phyloP scores from a whole-genome alignment of 1,140 invertebrate genomes.

The Macrotrachela quadricornifera region DNA sequence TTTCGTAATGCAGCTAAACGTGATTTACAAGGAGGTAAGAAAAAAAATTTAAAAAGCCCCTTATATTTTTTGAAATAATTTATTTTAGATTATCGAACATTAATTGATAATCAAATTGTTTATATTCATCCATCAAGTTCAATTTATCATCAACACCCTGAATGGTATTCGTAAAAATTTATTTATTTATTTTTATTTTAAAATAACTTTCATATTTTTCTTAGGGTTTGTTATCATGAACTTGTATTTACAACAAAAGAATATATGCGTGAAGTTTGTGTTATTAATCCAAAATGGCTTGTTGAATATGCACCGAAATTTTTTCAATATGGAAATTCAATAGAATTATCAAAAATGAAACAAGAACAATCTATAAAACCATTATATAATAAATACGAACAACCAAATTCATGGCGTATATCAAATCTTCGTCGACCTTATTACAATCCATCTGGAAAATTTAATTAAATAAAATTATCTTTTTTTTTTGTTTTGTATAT shows the following conservation, averaged over 20 bases:
- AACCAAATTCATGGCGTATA: slow-evolving; percentile 96
- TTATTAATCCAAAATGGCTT: slow-evolving; percentile 96
- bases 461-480: background rate
- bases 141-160: slow-evolving; percentile 86
- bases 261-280: slow-evolving; percentile 96
- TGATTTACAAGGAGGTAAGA: slow-evolving; percentile 94
- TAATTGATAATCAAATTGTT: slow-evolving; percentile 91
- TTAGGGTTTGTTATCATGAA: slow-evolving; percentile 77
- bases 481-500: background rate
- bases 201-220: no score
- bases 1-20: slow-evolving; percentile 97
- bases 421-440: slow-evolving; percentile 53
- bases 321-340: slow-evolving; percentile 96
- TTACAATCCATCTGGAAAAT: slow-evolving; percentile 19
- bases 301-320: slow-evolving; percentile 97
- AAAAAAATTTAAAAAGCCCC: no score
- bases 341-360: slow-evolving; percentile 94
- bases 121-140: slow-evolving; percentile 97
- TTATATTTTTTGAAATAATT: no score
- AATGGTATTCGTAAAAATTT: no score
- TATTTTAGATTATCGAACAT: slow-evolving; percentile 84
- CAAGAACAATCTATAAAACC: slow-evolving; percentile 95
- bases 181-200: no score
- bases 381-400: slow-evolving; percentile 95
- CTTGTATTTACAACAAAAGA: slow-evolving; percentile 96